Evolutionary conservation across 2,888 invertebrate genomes (phyloP).

Genomic region (Mimachlamys varia): DNA sequence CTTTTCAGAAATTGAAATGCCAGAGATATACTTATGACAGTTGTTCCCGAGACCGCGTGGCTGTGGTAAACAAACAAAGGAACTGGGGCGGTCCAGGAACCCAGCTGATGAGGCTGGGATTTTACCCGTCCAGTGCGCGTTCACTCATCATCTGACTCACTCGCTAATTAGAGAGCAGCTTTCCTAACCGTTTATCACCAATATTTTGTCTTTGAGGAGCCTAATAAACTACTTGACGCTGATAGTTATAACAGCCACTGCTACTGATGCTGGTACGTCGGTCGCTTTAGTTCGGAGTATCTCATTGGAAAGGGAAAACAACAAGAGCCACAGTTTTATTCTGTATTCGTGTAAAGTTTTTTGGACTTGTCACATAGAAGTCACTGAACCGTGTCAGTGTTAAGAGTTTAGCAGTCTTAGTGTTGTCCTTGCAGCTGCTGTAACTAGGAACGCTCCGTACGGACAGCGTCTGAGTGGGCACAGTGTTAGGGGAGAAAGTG

Average conservation of each 20-base stretch:
- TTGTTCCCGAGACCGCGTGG: neutral
- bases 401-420: neutral
- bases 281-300: neutral
- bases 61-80: slow-evolving; percentile 17
- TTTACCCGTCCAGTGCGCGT: slow-evolving; percentile 11
- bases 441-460: neutral
- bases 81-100: neutral
- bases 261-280: neutral
- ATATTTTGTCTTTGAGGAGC: neutral
- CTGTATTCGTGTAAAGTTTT: neutral
- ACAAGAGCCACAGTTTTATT: neutral
- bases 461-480: no score
- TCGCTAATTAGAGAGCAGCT: slow-evolving; percentile 1
- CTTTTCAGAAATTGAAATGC: neutral
- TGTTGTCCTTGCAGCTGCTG: neutral
- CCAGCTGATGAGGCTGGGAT: neutral
- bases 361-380: neutral
- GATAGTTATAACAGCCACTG: neutral
- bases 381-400: neutral
- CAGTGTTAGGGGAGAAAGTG: no score
- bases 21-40: neutral
- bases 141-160: slow-evolving; percentile 24
- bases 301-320: neutral
- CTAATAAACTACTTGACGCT: neutral
- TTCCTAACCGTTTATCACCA: slow-evolving; percentile 11